Evolutionary conservation across 2,888 invertebrate species (phyloP).

Genomic region (Crossocerus cetratus): DNA sequence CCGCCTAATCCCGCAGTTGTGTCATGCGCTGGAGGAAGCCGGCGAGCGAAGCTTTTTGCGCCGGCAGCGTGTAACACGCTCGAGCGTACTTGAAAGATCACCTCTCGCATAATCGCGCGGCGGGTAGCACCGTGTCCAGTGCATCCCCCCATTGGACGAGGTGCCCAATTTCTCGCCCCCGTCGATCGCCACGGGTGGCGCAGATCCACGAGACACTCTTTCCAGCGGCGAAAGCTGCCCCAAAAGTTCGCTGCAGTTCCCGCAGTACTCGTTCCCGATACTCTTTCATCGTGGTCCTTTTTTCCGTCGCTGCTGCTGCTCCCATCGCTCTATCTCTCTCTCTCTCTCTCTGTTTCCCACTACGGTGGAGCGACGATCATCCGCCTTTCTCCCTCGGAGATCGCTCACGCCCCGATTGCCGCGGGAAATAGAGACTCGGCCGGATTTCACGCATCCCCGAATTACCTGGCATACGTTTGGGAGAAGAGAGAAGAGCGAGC

Average conservation of each 20-base stretch:
- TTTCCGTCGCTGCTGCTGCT: not conserved
- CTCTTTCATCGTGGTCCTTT: conserved; percentile 13
- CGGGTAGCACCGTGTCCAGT: conserved; percentile 60
- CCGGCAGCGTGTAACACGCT: conserved; percentile 40
- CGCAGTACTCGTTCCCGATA: conserved; percentile 11
- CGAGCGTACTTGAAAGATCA: conserved; percentile 50
- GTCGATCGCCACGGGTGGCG: conserved; percentile 55
- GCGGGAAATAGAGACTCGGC: conserved; percentile 66
- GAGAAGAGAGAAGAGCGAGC: conserved; percentile 21
- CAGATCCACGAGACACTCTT: not conserved
- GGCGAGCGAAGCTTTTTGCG: conserved; percentile 3
- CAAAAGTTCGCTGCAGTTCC: conserved; percentile 38
- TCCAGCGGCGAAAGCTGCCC: conserved; percentile 50
- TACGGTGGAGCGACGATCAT: no score
- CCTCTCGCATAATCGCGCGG: conserved; percentile 61
- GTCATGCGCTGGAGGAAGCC: not conserved
- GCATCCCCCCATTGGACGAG: conserved; percentile 60
- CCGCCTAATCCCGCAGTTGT: conserved; percentile 40
- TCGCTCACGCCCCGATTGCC: conserved; percentile 57
- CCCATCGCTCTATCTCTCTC: conserved; percentile 36
- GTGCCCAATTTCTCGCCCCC: conserved; percentile 76
- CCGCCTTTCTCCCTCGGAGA: conserved; percentile 16
- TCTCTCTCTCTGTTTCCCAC: conserved; percentile 9
- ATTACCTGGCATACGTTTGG: conserved; percentile 63
- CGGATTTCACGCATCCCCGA: conserved; percentile 77